Base-by-base conservation (phyloP, 1,140 invertebrate genomes). In the Drosophila pruinosa region DNA sequence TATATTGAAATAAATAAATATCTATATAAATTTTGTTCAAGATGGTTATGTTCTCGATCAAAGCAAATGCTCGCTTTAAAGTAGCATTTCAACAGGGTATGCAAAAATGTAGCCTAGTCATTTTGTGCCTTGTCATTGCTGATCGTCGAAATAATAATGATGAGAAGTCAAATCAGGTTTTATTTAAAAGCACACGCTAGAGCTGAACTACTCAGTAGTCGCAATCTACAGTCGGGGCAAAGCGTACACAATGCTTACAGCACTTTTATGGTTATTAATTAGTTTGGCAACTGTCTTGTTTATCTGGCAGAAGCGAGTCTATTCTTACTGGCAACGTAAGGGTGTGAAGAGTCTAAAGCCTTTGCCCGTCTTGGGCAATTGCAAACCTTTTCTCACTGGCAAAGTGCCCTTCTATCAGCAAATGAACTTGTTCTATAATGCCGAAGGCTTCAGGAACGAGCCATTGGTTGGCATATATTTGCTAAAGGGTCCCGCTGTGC, bases 381-480 rank as follows among this genome's bases (percentile, higher is more conserved):
- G 83, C 3, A 56, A 52, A 0, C 43, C 57, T 7, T 64, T 85
- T 4, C 21, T 89, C 0, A 73, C 52, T 1, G 68, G 36, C 0
- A 56, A 69, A 2, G 2, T 45, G 5, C 22, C 73, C 1, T 65
- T 78, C 34, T 56, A 47, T 14, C 17, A 61, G 3, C 64, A 81
- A 17, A 47, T 89, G 3, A 22, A 36, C 5, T 22, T 64, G 15
- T 36, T 79, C 19, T 70, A 89, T 3, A 59, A 73, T 28, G 24
- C 70, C 4, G 62, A 74, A 0, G 75, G 58, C 5, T 67, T 53
- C 6, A 68, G 75, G 17, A 72, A 83, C 2, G 72, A 78, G 12
- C 71, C 88, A 0, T 36, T 75, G 2, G 68, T 92, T 8, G 92
- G 92, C 1, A 65, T 92, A 5, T 92, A 90, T 56, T 59, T 92